Percentiles rank a stretch among this genome's conserved stretches.
Evolutionary conservation across 2,113 vertebrate species (phyloP).

Genomic region (Gadus chalcogrammus): DNA sequence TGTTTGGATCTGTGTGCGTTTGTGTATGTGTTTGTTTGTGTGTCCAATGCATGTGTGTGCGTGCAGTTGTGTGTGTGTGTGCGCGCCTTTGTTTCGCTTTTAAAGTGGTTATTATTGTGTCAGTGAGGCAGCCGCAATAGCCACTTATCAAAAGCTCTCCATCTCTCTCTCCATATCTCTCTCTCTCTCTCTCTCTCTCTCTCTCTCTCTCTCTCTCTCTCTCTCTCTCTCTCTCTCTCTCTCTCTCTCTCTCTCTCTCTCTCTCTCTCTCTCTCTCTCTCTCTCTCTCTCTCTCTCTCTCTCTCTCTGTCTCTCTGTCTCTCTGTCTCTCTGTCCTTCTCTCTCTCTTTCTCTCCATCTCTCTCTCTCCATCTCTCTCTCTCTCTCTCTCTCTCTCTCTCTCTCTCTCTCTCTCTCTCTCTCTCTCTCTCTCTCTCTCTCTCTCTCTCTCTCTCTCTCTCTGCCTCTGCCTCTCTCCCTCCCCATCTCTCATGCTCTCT

Average conservation of each 20-base stretch:
- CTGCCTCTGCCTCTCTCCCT: not conserved
- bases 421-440: not conserved
- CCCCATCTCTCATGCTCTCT: not conserved
- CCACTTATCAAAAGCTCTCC: conserved; percentile 21
- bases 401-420: not conserved
- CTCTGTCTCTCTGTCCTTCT: not conserved
- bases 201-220: not conserved
- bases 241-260: not conserved
- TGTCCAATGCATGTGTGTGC: conserved; percentile 16
- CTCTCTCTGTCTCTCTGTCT: conserved; percentile 1
- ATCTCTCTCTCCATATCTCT: conserved; percentile 7
- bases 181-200: not conserved
- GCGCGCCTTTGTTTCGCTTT: conserved; percentile 7
- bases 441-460: not conserved
- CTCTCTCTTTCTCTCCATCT: not conserved
- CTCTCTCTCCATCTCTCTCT: not conserved
- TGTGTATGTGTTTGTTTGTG: conserved; percentile 6
- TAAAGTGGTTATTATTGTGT: conserved; percentile 21
- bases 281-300: not conserved
- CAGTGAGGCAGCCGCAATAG: conserved; percentile 12
- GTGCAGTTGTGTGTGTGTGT: conserved; percentile 15
- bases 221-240: not conserved
- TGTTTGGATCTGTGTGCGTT: conserved; percentile 9
- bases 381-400: no score
- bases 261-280: not conserved